Percentiles rank a stretch among this genome's conserved stretches.
phyloP scores from a whole-genome alignment of 2,113 vertebrate species.

The Sylvilagus bachmani region DNA sequence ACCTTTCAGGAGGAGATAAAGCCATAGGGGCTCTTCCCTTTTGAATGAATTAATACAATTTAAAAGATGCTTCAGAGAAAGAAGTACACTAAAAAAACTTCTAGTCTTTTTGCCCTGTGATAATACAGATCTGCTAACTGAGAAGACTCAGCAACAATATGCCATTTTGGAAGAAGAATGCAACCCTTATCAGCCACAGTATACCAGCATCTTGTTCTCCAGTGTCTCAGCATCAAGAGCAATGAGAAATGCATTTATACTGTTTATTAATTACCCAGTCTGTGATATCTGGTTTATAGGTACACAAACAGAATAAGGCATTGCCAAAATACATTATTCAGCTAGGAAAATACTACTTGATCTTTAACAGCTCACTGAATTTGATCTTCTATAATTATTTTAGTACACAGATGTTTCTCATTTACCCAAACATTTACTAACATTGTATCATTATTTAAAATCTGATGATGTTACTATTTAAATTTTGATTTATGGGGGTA shows the following conservation, averaged over 20 bases:
- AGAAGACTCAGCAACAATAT: accelerated
- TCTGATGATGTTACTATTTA: too few species aligned
- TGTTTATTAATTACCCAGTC: not conserved
- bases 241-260: not conserved
- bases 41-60: not conserved
- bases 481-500: too few species aligned
- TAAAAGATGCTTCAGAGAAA: not conserved
- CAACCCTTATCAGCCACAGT: not conserved
- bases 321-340: not conserved
- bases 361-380: not conserved
- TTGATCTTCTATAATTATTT: not conserved
- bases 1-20: not conserved
- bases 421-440: not conserved
- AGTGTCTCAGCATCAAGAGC: not conserved
- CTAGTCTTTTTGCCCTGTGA: too few species aligned
- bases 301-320: not conserved
- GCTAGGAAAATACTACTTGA: not conserved
- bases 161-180: not conserved
- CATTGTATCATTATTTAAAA: not conserved
- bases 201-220: not conserved
- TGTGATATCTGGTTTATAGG: not conserved
- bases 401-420: not conserved
- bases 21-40: not conserved
- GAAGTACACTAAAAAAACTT: too few species aligned
- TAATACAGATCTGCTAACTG: not conserved